Base-by-base conservation (phyloP, 2,888 invertebrate genomes). In the Xanthorhoe spadicearia region DNA sequence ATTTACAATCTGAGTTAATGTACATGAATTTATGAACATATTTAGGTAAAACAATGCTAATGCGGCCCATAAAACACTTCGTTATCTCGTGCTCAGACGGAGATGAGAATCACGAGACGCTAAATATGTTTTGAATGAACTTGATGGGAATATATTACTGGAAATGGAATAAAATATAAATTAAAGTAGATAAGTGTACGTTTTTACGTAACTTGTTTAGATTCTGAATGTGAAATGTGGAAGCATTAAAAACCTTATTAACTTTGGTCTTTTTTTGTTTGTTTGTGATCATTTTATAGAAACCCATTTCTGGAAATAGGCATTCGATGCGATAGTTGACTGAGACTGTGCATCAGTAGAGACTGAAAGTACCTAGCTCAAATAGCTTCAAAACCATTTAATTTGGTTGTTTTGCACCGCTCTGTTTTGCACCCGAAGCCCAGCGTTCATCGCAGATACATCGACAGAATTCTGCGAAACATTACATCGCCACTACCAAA, bases 11-110 rank as follows among this genome's bases (percentile, higher is more conserved):
- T 50, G 50, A 58, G 68, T 64, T 67, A 68, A 68, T 68, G 68
- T 68, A 68, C 68, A 68, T 68, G 68, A 68, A 68, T 68, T 64
- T 68, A 68, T 68, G 68, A 64, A 68, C 68, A 68, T 68, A 68
- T 68, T 68, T 68, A 68, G 68, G 68, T 64, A 68, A 68, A 68
- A 68, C 68, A 68, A 68, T 68, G 68, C 68, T 68, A 68, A 68
- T 68, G 64, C 61, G 35, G 53, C 52, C 64, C 57, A 68, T 68
- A 68, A 68, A 68, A 68, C 68, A 68, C 68, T 68, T 68, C 64
- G 68, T 68, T 68, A 68, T 68, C 68, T 61, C 57, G 60, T 50
- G 52, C 60, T 64, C 67, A 59, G 60, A 55, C 52, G 9, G 64
- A 64, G 68, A 68, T 68, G 68, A 61, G 64, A 68, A 60, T 65